phyloP scores from a whole-genome alignment of 2,113 vertebrate species.

The Spilogale gracilis region DNA sequence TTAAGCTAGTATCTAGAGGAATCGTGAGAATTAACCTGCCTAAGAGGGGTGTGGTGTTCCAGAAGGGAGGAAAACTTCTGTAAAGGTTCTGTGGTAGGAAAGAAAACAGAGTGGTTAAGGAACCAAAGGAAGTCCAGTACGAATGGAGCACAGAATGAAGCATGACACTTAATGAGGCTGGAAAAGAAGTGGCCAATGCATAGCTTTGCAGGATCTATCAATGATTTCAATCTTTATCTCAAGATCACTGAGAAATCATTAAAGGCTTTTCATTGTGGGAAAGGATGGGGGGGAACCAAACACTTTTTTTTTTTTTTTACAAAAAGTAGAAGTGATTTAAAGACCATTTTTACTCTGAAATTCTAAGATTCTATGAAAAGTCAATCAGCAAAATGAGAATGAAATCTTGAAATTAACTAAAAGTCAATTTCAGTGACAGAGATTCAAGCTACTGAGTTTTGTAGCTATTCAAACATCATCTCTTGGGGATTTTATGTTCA shows the following conservation, averaged over 20 bases:
- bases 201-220: neutral
- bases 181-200: neutral
- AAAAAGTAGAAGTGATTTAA: constrained; percentile 7
- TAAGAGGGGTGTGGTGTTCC: neutral
- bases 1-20: neutral
- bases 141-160: neutral
- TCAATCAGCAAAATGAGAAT: constrained; percentile 40
- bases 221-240: neutral
- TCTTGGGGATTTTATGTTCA: neutral
- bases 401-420: constrained; percentile 16
- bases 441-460: neutral
- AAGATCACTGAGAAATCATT: neutral
- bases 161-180: neutral
- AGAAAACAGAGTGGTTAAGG: neutral
- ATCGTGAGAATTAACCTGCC: neutral
- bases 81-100: neutral
- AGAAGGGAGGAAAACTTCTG: neutral
- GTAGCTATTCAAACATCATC: neutral
- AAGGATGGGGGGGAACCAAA: neutral
- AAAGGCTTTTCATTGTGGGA: neutral
- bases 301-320: neutral
- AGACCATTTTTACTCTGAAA: constrained; percentile 5
- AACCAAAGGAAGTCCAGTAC: neutral
- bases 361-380: neutral
- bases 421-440: neutral